Conservation (phyloP, 2,888 invertebrate species). For the Lymantria monacha region DNA sequence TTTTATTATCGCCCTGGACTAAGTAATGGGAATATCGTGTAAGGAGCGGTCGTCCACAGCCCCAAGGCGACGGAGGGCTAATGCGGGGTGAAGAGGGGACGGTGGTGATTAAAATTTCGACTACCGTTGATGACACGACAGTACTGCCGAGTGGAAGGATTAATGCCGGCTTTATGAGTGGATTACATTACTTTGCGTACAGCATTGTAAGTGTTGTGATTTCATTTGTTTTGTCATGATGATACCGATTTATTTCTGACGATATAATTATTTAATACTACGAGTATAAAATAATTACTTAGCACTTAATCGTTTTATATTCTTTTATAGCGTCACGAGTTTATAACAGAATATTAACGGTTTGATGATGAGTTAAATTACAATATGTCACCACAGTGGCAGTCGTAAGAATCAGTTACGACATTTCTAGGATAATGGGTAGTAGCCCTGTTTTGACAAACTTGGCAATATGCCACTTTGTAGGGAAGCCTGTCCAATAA, state of each 20-base stretch:
- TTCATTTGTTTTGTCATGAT: slow-evolving; percentile 45
- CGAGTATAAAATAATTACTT: too few species aligned
- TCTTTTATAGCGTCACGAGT: too few species aligned
- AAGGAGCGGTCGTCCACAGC: slow-evolving; percentile 77
- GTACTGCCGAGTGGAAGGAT: slow-evolving; percentile 72
- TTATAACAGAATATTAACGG: too few species aligned
- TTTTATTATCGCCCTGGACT: slow-evolving; percentile 82
- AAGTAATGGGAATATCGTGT: slow-evolving; percentile 83
- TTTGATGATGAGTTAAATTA: too few species aligned
- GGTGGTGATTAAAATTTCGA: slow-evolving; percentile 79
- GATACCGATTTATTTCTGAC: slow-evolving; percentile 15
- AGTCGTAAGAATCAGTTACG: too few species aligned
- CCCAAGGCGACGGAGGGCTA: slow-evolving; percentile 57
- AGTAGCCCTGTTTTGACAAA: too few species aligned
- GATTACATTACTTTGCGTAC: slow-evolving; percentile 72
- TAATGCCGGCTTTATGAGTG: slow-evolving; percentile 76
- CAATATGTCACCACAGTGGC: too few species aligned
- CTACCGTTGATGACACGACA: slow-evolving; percentile 79
- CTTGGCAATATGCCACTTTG: too few species aligned
- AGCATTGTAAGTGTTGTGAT: slow-evolving; percentile 53
- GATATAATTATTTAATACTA: slow-evolving; percentile 10
- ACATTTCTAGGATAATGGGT: too few species aligned
- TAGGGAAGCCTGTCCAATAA: too few species aligned
- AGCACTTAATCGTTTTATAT: too few species aligned
- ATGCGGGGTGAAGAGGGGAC: slow-evolving; percentile 26